These are phyloP conservation scores for Listronotus oregonensis DNA, from an alignment of 1,140 invertebrate genomes.

Conservation along the genomic window DNA sequence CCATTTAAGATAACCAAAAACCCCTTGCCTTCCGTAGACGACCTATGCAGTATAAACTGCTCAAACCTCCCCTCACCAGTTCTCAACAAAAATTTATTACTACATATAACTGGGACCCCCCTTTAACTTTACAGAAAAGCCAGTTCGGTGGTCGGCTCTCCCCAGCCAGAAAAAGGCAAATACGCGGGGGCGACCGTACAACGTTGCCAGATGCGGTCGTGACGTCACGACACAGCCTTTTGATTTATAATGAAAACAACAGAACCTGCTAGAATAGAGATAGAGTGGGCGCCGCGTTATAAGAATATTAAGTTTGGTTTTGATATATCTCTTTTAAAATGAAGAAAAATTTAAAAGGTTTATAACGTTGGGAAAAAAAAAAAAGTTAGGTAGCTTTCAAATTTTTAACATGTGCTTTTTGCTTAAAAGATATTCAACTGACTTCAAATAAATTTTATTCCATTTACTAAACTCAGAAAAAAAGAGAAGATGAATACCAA, in stretches of 20 bases:
- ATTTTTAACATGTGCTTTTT: too few species aligned
- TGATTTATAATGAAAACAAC: constrained; percentile 54
- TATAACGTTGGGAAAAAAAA: too few species aligned
- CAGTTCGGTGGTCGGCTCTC: constrained; percentile 4
- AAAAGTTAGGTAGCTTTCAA: too few species aligned
- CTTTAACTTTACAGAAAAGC: constrained; percentile 32
- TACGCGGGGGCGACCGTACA: constrained; percentile 19
- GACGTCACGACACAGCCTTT: constrained; percentile 49
- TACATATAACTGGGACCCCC: constrained; percentile 38
- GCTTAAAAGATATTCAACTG: too few species aligned
- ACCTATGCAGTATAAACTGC: constrained; percentile 3
- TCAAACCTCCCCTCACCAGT: constrained; percentile 41
- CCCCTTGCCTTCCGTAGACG: constrained; percentile 19
- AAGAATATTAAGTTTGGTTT: constrained; percentile 11
- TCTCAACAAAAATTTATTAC: constrained; percentile 33
- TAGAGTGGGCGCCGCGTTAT: constrained; percentile 27
- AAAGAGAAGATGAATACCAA: too few species aligned
- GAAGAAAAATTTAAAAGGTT: too few species aligned
- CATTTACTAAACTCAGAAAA: too few species aligned
- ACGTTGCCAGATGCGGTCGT: constrained; percentile 36
- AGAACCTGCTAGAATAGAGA: constrained; percentile 40
- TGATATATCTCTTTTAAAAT: not conserved
- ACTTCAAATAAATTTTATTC: too few species aligned
- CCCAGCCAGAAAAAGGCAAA: constrained; percentile 13
- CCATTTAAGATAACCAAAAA: constrained; percentile 5